phyloP scores from a whole-genome alignment of 1,140 invertebrate species.

The Zaprionus lachaisei region DNA sequence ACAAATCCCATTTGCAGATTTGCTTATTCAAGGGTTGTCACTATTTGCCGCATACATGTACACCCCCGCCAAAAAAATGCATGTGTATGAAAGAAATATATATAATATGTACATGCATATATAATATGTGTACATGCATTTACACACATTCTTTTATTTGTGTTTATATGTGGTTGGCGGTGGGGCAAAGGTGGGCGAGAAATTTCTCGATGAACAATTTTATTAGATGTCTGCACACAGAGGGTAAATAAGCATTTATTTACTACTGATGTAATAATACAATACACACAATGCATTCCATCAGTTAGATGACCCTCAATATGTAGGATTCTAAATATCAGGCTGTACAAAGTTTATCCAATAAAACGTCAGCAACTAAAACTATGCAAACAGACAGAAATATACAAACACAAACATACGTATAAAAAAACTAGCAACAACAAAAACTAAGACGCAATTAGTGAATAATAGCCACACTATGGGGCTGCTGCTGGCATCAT shows the following conservation, averaged over 20 bases:
- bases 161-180: neutral
- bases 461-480: constrained; percentile 35
- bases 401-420: constrained; percentile 9
- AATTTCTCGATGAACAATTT: constrained; percentile 28
- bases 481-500: constrained; percentile 30
- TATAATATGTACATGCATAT: constrained; percentile 13
- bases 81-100: neutral
- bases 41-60: constrained; percentile 23
- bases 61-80: constrained; percentile 43
- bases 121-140: constrained; percentile 19
- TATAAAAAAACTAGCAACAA: constrained; percentile 21
- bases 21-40: constrained; percentile 61
- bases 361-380: constrained; percentile 15
- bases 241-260: neutral
- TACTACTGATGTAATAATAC: neutral
- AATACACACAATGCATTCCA: neutral
- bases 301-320: neutral
- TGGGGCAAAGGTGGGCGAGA: constrained; percentile 20
- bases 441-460: constrained; percentile 74
- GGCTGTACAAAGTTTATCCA: constrained; percentile 27
- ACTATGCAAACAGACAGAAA: constrained; percentile 28
- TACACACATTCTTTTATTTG: constrained; percentile 27
- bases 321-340: constrained; percentile 18
- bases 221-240: constrained; percentile 3
- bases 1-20: constrained; percentile 22